Evolutionary conservation across 2,888 invertebrate species (phyloP).

Genomic region (Psylliodes chrysocephalus): DNA sequence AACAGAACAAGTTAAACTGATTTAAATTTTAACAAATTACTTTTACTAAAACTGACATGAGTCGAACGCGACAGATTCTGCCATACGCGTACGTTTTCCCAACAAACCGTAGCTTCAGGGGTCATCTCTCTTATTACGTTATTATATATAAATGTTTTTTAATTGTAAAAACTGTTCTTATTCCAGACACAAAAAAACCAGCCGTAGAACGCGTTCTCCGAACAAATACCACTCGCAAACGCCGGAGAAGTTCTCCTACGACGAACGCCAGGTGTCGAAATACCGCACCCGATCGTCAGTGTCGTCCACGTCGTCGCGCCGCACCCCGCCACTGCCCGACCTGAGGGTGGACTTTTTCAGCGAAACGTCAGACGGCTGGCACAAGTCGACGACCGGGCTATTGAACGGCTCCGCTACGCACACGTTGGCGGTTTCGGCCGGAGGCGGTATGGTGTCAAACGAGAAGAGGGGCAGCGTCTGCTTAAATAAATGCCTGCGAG

Average conservation of each 20-base stretch:
- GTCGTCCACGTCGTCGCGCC: constrained; percentile 54
- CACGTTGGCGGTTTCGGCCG: constrained; percentile 35
- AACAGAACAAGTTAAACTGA: no score
- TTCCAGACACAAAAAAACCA: constrained; percentile 57
- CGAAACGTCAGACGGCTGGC: constrained; percentile 58
- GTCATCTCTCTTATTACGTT: no score
- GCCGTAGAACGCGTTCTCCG: constrained; percentile 58
- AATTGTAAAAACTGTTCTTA: neutral
- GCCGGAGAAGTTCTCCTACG: constrained; percentile 61
- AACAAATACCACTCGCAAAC: constrained; percentile 48
- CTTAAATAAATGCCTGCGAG: constrained; percentile 63
- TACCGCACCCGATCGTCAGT: constrained; percentile 43
- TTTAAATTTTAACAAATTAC: no score
- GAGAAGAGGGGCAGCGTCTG: constrained; percentile 64
- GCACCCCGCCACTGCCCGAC: constrained; percentile 73
- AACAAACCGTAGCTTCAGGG: no score
- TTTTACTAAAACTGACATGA: no score
- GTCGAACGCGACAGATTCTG: no score
- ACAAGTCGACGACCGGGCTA: constrained; percentile 40
- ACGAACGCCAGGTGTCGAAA: constrained; percentile 62
- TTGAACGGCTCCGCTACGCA: constrained; percentile 42
- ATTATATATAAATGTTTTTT: no score
- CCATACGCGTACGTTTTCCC: no score
- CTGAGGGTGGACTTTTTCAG: constrained; percentile 72
- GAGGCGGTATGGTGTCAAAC: constrained; percentile 40